Percentiles rank a stretch among this genome's conserved stretches.
phyloP scores from a whole-genome alignment of 2,888 invertebrate genomes.

The Volucella bombylans region DNA sequence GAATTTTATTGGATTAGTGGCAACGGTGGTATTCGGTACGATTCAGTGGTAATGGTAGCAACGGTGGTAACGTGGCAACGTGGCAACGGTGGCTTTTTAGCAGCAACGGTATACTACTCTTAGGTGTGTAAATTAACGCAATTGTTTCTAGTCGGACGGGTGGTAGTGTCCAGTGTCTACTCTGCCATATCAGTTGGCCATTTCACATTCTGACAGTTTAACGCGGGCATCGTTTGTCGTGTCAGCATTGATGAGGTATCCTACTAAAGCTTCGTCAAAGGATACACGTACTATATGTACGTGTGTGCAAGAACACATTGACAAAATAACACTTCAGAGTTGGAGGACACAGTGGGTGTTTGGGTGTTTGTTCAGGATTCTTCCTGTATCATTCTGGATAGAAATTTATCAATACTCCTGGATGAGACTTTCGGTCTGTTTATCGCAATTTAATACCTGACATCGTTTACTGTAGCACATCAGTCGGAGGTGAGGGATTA shows the following conservation, averaged over 20 bases:
- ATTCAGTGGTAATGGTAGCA: too few relatives aligned
- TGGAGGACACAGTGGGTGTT: not conserved
- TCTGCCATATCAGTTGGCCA: slow-evolving; percentile 53
- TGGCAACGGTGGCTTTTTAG: slow-evolving; percentile 50
- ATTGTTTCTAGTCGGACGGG: slow-evolving; percentile 56
- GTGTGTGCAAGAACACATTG: slow-evolving; percentile 36
- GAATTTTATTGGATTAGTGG: slow-evolving; percentile 82
- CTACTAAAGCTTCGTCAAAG: slow-evolving; percentile 25
- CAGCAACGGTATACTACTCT: slow-evolving; percentile 55
- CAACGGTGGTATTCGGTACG: slow-evolving; percentile 45
- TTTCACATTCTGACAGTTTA: slow-evolving; percentile 72
- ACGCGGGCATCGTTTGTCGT: slow-evolving; percentile 57
- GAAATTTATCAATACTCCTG: slow-evolving; percentile 46
- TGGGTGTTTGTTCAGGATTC: slow-evolving; percentile 31
- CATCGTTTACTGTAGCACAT: slow-evolving; percentile 53
- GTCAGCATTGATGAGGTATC: slow-evolving; percentile 49
- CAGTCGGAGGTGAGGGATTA: slow-evolving; percentile 76
- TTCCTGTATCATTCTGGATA: slow-evolving; percentile 7
- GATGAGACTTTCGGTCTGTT: slow-evolving; percentile 17
- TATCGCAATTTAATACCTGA: slow-evolving; percentile 70
- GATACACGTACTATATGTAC: slow-evolving; percentile 14
- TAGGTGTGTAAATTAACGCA: slow-evolving; percentile 75
- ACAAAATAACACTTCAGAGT: slow-evolving; percentile 50
- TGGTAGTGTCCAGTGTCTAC: slow-evolving; percentile 38
- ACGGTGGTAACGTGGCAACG: too few relatives aligned